A percentile compares a stretch with the other conserved stretches of the same genome.
Conservation (phyloP, 2,113 vertebrate genomes). For the Sprattus sprattus region DNA sequence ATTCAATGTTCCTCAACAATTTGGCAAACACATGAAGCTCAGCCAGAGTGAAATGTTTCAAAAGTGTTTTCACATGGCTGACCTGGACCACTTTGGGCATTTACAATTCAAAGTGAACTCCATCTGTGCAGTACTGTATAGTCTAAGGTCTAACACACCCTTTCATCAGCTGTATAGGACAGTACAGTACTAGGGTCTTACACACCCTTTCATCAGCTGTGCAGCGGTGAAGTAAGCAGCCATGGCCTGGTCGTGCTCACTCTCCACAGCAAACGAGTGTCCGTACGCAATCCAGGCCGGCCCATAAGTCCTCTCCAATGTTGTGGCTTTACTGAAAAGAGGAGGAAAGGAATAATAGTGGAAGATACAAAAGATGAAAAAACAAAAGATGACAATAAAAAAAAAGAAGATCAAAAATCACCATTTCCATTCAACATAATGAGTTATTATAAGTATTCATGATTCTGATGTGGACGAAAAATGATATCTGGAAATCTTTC, state of each 20-base stretch:
- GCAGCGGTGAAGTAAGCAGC: conserved; percentile 97
- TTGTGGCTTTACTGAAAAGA: conserved; percentile 89
- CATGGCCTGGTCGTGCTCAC: conserved; percentile 98
- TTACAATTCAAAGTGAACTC: neutral
- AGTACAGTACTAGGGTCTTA: too few species aligned
- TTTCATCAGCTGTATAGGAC: conserved; percentile 96
- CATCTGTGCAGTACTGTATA: neutral
- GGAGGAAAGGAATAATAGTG: neutral
- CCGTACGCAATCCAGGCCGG: conserved; percentile 98
- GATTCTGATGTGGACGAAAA: neutral
- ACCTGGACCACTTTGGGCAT: too few species aligned
- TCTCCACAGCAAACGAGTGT: conserved; percentile 96
- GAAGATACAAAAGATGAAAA: neutral
- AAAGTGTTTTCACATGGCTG: neutral
- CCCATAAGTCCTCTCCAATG: conserved; percentile 91
- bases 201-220: conserved; percentile 97
- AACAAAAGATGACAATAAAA: neutral
- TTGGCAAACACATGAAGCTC: neutral
- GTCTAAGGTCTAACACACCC: too few species aligned
- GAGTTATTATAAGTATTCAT: neutral
- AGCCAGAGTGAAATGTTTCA: neutral
- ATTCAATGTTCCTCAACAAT: neutral
- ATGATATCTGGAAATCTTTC: neutral
- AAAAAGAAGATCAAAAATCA: neutral
- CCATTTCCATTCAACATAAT: neutral